Evolutionary conservation across 2,888 invertebrate species (phyloP).

Genomic region (Andrena haemorrhoa): DNA sequence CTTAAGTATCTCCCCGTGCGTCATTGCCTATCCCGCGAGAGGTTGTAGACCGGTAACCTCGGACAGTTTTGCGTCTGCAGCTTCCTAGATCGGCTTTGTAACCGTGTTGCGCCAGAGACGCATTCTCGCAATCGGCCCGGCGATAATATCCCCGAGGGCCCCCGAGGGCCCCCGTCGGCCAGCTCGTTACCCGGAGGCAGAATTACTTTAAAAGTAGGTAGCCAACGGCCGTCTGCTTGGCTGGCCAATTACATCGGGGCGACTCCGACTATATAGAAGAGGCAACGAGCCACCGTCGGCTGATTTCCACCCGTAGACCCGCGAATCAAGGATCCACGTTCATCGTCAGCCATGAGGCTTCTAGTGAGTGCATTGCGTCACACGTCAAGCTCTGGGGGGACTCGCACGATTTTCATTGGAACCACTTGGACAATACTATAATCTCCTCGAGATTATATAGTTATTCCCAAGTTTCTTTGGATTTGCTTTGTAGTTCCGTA

Average conservation of each 20-base stretch:
- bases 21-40: not conserved
- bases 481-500: not conserved
- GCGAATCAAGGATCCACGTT: conserved; percentile 73
- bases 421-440: not conserved
- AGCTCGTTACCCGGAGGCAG: conserved; percentile 76
- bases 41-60: conserved; percentile 5
- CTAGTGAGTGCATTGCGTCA: conserved; percentile 78
- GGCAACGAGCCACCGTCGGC: conserved; percentile 73
- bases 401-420: too few relatives aligned
- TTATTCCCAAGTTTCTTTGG: not conserved
- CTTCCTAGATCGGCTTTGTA: conserved; percentile 68
- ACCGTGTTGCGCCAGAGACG: conserved; percentile 74
- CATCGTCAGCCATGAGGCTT: conserved; percentile 74
- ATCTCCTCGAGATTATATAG: not conserved
- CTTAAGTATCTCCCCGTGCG: not conserved
- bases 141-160: conserved; percentile 67
- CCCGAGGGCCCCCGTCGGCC: conserved; percentile 63
- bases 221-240: conserved; percentile 67
- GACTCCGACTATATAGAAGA: conserved; percentile 69
- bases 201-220: conserved; percentile 81
- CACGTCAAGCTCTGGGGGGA: conserved; percentile 5
- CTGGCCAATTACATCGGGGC: conserved; percentile 78
- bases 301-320: conserved; percentile 80
- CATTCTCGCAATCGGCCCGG: conserved; percentile 67
- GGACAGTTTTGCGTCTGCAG: not conserved